Percentiles rank a stretch among this genome's conserved stretches.
These are phyloP conservation scores for Gracilinanus agilis DNA, from an alignment of 2,113 vertebrate genomes.

Conservation along the genomic window DNA sequence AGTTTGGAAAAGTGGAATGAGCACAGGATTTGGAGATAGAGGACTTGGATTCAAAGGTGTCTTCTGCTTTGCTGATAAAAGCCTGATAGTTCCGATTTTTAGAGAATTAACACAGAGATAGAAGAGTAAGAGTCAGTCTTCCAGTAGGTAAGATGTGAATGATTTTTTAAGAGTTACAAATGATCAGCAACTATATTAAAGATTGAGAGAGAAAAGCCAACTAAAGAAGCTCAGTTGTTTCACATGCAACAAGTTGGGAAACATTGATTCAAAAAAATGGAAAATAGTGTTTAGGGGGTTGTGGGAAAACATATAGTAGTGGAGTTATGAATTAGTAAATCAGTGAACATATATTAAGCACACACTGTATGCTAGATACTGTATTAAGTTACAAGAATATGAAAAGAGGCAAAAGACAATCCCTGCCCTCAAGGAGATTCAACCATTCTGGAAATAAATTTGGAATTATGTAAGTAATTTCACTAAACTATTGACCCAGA, in stretches of 20 bases:
- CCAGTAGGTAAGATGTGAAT: background rate
- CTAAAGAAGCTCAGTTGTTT: background rate
- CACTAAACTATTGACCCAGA: background rate
- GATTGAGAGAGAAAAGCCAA: background rate
- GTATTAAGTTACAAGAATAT: background rate
- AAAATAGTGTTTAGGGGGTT: background rate
- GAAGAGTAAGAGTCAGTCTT: background rate
- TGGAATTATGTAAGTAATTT: background rate
- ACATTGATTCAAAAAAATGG: background rate
- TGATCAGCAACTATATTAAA: background rate
- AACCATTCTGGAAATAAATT: background rate
- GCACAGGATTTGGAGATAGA: background rate
- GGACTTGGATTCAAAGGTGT: background rate
- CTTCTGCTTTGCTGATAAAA: background rate
- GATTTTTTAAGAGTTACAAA: background rate
- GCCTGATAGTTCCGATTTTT: background rate
- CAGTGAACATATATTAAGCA: background rate
- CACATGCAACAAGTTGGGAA: background rate
- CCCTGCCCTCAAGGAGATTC: background rate
- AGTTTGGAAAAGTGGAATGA: background rate
- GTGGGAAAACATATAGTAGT: background rate
- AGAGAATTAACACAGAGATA: background rate
- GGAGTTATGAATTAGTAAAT: background rate
- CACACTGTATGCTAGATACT: background rate
- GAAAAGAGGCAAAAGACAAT: background rate